Base-by-base conservation (phyloP, 2,797 vertebrate genomes). In the Clarias platycephalus region DNA sequence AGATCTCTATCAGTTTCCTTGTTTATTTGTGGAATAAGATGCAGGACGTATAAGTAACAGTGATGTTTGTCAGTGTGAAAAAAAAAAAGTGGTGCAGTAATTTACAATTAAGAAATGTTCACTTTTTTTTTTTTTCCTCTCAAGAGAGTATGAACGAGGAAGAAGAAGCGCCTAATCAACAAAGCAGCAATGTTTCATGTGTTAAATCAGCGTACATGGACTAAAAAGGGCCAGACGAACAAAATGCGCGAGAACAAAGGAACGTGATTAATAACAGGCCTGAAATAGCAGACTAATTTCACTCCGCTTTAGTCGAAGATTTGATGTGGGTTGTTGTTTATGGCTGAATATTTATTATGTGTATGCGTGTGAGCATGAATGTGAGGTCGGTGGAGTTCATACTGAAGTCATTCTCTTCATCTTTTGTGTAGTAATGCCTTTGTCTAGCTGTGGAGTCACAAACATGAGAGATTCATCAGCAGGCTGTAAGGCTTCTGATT, bases 301-400 rank as follows among this genome's bases (percentile, higher is more conserved):
- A n/a, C 18, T 7, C 44, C 37, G 24, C 70, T 58, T 44, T n/a
- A 80, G 16, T 62, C 31, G 37, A 24, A 57, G 67, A 79, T 64
- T 84, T 78, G 76, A 80, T 66, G 63, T n/a, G 15, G 64, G 85
- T 44, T 83, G 76, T 83, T 83, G 82, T 85, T 77, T 76, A 64
- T 81, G 71, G 58, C 63, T 71, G 81, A 83, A 84, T 84, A 83
- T 85, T 88, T 86, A 81, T 78, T 49, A 75, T 74, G 68, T 77
- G 67, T 18, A 80, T 40, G 64, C 66, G 79, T 74, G 68, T 77
- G 67, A 24, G 84, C 28, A 53, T 71, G 81, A 80, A 62, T 44
- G 63, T 44, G 77, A 44, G 37, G 37, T 49, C 0, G 58, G 18
- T 16, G 24, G 20, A 40, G 34, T 63, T 62, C 24, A 49, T n/a